Base-by-base conservation (phyloP, 2,797 vertebrate genomes). In the Potorous gilbertii region DNA sequence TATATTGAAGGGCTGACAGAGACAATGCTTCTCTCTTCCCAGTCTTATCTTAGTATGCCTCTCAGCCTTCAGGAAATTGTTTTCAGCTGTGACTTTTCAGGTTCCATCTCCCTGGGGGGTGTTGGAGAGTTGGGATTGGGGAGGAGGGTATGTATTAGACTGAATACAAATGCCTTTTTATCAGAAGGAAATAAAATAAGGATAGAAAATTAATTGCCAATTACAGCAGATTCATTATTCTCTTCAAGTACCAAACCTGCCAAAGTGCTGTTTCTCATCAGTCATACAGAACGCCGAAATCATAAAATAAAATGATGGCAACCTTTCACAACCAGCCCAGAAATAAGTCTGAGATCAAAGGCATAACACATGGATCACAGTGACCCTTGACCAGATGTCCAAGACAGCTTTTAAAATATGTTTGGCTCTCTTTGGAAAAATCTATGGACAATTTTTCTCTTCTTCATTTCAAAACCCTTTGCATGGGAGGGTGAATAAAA, bases 401-500 rank as follows among this genome's bases (percentile, higher is more conserved):
- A 96, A 59, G 94, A 59, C 21, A 96, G 92, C 56, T 74, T 97
- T 98, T 96, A 94, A 92, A 97, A 94, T n/a, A 66, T 95, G 91
- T 96, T 97, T 96, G 96, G 56, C 96, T 97, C 97, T 95, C 0
- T 14, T 94, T 95, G 96, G 97, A 92, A 81, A 97, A 97, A 95
- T 34, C 91, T 59, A 91, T 0, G 5, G 94, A 87, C 50, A 92
- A 55, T 94, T 95, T 94, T 98, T 90, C 95, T 96, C 59, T 24
- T 94, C 66, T 92, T 97, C 6, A 92, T 97, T 95, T 95, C 95
- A 97, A 94, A 87, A 87, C 66, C 52, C 89, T 95, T 95, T 95
- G 81, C 52, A 96, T 92, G 74, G 95, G 96, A 91, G 92, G 94
- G 94, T 96, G 96, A 98, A 97, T 90, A 96, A 98, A 97, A 96